Percentiles rank a stretch among this genome's conserved stretches.
These are phyloP conservation scores for Jacana jacana DNA, from an alignment of 2,113 vertebrate species.

Conservation along the genomic window DNA sequence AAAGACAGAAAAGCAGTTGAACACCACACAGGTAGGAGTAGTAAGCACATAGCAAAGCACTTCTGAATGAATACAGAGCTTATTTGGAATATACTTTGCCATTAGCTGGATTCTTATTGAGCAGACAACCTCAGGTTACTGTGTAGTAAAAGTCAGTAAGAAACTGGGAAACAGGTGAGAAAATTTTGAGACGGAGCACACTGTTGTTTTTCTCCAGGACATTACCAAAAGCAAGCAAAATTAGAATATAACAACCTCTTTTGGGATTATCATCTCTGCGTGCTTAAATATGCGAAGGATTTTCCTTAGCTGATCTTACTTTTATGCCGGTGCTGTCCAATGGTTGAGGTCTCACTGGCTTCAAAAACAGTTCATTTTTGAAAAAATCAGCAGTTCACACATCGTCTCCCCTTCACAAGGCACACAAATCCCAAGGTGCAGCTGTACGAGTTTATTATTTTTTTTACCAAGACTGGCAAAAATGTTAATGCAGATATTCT, in stretches of 20 bases:
- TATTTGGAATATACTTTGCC: not conserved
- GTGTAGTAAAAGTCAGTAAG: not conserved
- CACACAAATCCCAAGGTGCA: not conserved
- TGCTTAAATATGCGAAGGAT: not conserved
- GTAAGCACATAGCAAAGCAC: not conserved
- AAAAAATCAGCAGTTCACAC: not conserved
- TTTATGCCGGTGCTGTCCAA: not conserved
- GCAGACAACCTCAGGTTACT: not conserved
- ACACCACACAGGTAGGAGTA: not conserved
- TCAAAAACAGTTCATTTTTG: not conserved
- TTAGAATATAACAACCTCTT: not conserved
- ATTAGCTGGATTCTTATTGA: not conserved
- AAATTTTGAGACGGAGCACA: not conserved
- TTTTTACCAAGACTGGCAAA: not conserved
- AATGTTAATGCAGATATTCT: conserved; percentile 4
- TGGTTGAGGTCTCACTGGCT: not conserved
- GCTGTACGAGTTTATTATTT: not conserved
- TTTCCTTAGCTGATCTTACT: not conserved
- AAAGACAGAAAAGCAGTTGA: not conserved
- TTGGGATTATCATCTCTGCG: not conserved
- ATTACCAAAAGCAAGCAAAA: not conserved
- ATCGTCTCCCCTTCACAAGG: not conserved
- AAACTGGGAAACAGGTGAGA: not conserved
- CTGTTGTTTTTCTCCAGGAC: not conserved
- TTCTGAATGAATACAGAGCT: not conserved